Percentiles rank a stretch among this genome's conserved stretches.
Conservation (phyloP, 64 coral and sea anemone genomes). For the Cladopsammia gracilis region DNA sequence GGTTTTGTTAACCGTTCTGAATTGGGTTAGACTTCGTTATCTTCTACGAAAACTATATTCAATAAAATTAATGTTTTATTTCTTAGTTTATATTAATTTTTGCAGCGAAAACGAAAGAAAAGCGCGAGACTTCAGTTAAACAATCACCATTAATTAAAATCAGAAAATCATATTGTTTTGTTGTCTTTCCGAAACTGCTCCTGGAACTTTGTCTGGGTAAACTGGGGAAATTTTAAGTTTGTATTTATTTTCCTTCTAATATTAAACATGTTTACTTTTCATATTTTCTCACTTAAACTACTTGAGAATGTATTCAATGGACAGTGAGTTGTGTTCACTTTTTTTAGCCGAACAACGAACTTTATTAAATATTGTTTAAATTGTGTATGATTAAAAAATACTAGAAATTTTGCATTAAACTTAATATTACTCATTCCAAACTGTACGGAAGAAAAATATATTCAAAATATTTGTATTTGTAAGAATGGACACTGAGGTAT, state of each 20-base stretch:
- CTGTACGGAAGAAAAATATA: too few species aligned
- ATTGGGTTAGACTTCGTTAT: neutral
- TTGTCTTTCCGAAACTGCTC: neutral
- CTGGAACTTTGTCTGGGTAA: too few species aligned
- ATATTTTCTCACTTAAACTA: neutral
- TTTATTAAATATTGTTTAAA: neutral
- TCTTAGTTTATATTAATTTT: too few species aligned
- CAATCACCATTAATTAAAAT: neutral
- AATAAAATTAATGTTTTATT: too few species aligned
- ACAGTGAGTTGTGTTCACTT: neutral
- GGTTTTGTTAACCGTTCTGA: neutral
- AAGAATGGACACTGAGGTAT: neutral
- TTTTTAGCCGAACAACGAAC: neutral
- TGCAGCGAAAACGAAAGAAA: neutral
- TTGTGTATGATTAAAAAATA: too few species aligned
- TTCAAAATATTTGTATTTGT: too few species aligned
- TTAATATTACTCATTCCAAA: too few species aligned
- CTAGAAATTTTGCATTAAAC: too few species aligned
- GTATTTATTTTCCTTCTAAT: neutral
- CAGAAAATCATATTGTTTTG: neutral
- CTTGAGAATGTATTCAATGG: neutral
- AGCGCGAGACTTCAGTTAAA: neutral
- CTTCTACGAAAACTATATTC: neutral
- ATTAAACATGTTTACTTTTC: neutral
- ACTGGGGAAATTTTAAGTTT: neutral